phyloP scores from a whole-genome alignment of 1,140 invertebrate species.

The Cotesia glomerata region DNA sequence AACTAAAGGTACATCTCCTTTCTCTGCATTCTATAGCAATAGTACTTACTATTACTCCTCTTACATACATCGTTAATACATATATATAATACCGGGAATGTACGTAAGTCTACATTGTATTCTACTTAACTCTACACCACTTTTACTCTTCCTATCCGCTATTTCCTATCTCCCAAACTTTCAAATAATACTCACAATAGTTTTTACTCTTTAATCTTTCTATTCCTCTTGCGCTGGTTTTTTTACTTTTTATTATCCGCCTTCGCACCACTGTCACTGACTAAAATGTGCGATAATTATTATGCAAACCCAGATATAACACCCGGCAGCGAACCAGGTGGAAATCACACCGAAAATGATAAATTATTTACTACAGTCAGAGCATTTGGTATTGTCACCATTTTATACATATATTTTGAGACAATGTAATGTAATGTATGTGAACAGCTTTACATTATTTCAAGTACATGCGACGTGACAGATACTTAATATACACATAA shows the following conservation, averaged over 20 bases:
- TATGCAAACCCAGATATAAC: slow-evolving; percentile 25
- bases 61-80: background rate
- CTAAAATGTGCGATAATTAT: slow-evolving; percentile 36
- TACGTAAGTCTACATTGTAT: no score
- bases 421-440: background rate
- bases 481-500: no score
- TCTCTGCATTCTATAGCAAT: background rate
- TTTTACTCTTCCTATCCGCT: no score
- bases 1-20: background rate
- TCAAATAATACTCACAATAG: background rate
- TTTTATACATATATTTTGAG: background rate
- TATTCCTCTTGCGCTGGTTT: background rate
- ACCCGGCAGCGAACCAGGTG: slow-evolving; percentile 3
- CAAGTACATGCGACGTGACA: background rate
- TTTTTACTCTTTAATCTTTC: no score
- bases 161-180: no score
- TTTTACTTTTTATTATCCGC: slow-evolving; percentile 24
- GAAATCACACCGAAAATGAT: slow-evolving; percentile 12
- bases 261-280: slow-evolving; percentile 4
- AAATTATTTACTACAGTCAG: slow-evolving; percentile 22
- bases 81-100: no score
- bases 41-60: background rate
- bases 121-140: no score
- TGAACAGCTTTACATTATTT: background rate
- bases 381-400: background rate